Evolutionary conservation across 1,140 invertebrate genomes (phyloP).

Genomic region (Drosophila paulistorum): DNA sequence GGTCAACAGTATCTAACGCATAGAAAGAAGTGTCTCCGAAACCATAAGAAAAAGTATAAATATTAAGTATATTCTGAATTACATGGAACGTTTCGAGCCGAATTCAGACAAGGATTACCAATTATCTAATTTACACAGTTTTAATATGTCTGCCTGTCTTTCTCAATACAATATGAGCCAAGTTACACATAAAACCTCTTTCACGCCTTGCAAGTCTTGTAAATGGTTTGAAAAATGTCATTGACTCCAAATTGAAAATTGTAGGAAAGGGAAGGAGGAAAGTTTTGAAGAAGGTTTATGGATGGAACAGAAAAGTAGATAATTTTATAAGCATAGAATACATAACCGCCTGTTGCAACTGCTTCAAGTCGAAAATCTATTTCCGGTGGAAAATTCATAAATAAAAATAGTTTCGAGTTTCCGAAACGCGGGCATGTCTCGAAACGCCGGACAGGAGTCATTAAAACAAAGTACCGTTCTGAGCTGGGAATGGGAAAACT

Average conservation of each 20-base stretch:
- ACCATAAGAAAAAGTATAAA: no score
- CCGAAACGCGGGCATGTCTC: conserved; percentile 48
- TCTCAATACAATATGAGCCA: no score
- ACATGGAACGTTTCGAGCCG: no score
- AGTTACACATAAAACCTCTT: no score
- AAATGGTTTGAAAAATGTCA: not conserved
- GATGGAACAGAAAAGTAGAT: conserved; percentile 38
- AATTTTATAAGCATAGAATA: conserved; percentile 71
- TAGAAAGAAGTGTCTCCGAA: no score
- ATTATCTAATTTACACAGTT: no score
- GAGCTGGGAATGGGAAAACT: conserved; percentile 38
- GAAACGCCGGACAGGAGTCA: conserved; percentile 47
- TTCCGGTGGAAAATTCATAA: conserved; percentile 67
- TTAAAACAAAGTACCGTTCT: conserved; percentile 60
- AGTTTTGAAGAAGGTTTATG: not conserved
- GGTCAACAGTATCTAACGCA: no score
- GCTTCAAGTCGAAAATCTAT: conserved; percentile 53
- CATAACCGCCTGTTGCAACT: conserved; percentile 22
- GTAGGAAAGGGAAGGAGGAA: no score
- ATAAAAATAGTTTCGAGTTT: conserved; percentile 57
- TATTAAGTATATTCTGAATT: no score
- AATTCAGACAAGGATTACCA: no score
- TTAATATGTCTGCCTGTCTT: no score
- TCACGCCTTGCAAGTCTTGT: no score
- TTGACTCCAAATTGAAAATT: not conserved